A percentile compares a stretch with the other conserved stretches of the same genome.
Conservation (phyloP, 2,113 vertebrate species). For the Nyctibius bracteatus region DNA sequence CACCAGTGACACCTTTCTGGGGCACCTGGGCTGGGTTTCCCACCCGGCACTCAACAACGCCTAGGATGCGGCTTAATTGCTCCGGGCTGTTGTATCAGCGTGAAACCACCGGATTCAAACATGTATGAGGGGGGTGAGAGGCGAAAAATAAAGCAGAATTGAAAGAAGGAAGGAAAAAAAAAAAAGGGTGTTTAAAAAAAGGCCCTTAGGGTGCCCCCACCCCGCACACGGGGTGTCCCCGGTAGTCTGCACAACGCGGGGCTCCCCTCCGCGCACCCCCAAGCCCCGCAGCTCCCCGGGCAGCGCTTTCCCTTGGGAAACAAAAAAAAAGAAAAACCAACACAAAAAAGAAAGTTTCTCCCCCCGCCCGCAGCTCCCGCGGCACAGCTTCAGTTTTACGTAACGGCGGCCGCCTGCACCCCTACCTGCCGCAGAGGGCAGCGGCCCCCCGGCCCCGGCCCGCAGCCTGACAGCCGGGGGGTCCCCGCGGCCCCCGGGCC, state of each 20-base stretch:
- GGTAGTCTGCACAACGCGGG: neutral
- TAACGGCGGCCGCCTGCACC: neutral
- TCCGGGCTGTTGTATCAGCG: fast-evolving
- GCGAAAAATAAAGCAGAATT: neutral
- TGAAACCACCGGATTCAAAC: fast-evolving
- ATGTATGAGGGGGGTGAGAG: fast-evolving
- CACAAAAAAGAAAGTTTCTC: neutral
- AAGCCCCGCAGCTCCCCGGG: neutral
- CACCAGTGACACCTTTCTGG: neutral
- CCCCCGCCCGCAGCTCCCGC: neutral
- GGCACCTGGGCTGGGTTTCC: neutral
- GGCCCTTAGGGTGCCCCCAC: neutral
- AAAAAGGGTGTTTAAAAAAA: fast-evolving
- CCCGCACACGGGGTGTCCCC: neutral
- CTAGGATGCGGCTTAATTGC: neutral
- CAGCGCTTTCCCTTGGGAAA: neutral
- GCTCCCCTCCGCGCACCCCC: neutral
- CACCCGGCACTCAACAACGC: neutral
- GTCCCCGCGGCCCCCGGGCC: neutral
- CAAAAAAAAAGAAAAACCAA: neutral
- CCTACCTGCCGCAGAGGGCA: neutral
- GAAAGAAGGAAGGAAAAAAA: no score
- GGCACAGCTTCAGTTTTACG: conserved; percentile 5
- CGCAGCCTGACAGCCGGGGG: neutral
- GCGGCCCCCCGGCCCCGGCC: neutral